Evolutionary conservation across 2,888 invertebrate species (phyloP).

Genomic region (Corythucha ciliata): DNA sequence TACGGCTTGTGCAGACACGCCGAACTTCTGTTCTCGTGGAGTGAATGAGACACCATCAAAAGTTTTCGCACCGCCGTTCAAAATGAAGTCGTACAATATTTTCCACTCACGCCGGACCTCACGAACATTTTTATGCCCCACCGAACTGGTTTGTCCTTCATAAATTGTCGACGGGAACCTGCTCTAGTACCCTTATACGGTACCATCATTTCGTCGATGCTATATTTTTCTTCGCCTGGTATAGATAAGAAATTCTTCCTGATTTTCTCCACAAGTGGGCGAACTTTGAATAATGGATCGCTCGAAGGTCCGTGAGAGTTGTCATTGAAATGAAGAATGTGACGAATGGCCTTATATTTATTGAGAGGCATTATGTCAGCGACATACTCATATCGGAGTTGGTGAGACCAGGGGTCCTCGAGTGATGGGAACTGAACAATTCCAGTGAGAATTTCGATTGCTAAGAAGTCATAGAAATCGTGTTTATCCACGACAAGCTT

Average conservation of each 20-base stretch:
- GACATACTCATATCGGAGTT: conserved; percentile 1
- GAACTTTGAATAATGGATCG: conserved; percentile 2
- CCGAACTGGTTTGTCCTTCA: neutral
- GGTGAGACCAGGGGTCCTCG: conserved; percentile 2
- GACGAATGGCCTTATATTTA: neutral
- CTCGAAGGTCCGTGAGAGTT: neutral
- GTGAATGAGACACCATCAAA: neutral
- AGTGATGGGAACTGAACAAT: neutral
- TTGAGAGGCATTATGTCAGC: neutral
- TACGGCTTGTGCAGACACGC: conserved; percentile 1
- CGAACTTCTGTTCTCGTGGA: conserved; percentile 4
- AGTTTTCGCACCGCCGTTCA: neutral
- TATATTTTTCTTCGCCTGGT: conserved; percentile 35
- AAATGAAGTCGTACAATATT: neutral
- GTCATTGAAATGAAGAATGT: conserved; percentile 3
- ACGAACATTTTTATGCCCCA: neutral
- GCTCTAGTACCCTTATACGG: conserved; percentile 39
- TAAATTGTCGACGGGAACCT: conserved; percentile 36
- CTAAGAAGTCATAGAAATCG: conserved; percentile 1
- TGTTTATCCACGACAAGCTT: neutral
- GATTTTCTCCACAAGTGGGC: neutral
- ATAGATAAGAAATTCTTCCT: conserved; percentile 20
- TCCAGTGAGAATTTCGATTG: conserved; percentile 1
- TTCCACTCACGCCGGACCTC: neutral
- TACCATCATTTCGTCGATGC: conserved; percentile 39